Base-by-base conservation (phyloP, 2,797 vertebrate species). In the Numenius phaeopus region DNA sequence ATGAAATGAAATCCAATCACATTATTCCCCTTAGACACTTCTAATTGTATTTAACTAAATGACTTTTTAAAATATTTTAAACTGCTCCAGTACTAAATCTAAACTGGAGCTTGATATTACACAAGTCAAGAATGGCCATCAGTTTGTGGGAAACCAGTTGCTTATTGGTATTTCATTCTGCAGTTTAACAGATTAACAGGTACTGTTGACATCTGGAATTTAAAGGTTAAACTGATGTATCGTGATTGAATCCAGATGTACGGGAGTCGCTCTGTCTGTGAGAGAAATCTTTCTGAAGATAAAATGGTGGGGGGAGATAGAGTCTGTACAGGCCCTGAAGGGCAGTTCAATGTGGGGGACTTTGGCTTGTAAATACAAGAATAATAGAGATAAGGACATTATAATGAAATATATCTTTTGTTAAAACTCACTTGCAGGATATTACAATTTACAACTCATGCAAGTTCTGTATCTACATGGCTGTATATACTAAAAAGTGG, bases 171-270 rank as follows among this genome's bases (percentile, higher is more conserved):
- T 96, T 95, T 93, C 64, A 40, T 89, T 87, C 86, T 86, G 93
- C 78, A 90, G 55, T 92, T 66, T 91, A 90, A 75, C 90, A 94
- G 72, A 88, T 97, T 91, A 96, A 85, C 94, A 91, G 91, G 91
- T 96, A 95, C 83, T 89, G 70, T 49, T 97, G 93, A 90, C 94
- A 92, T 96, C 81, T 96, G 90, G 94, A 89, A 97, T 90, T 64
- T 90, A 86, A 95, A 95, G 84, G 77, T 89, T 96, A 91, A 90
- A 62, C 76, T 89, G 77, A 83, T 94, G 59, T 39, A 32, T 64
- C 27, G 1, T 93, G 93, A 97, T 96, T 88, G 85, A 92, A 82
- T 89, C 95, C 94, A 97, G 90, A 97, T 95, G 92, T 80, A 50
- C 54, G 88, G 82, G 95, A 97, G 94, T 81, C 95, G 0, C 49